phyloP scores from a whole-genome alignment of 2,113 vertebrate genomes.

The Irena cyanogastra region DNA sequence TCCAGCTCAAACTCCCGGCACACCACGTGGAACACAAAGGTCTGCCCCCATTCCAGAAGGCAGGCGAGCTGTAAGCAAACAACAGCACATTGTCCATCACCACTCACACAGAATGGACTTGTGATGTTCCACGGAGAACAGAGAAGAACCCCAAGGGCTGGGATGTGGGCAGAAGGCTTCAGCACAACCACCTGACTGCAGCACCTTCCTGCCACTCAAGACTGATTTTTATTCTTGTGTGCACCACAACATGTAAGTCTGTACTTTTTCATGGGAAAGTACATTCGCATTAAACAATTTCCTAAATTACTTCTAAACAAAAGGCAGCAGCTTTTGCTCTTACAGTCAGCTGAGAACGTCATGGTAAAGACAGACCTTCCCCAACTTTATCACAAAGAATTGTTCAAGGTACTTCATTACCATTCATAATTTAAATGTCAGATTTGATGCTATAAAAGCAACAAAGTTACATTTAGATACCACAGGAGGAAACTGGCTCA shows the following conservation, averaged over 20 bases:
- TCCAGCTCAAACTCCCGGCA: conserved; percentile 95
- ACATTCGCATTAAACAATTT: background rate
- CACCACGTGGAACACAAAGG: conserved; percentile 89
- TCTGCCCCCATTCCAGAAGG: conserved; percentile 91
- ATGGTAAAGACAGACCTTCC: background rate
- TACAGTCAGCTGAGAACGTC: background rate
- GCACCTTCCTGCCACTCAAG: background rate
- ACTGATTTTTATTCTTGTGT: background rate
- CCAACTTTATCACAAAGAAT: background rate
- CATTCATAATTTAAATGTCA: background rate
- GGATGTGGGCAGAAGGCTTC: background rate
- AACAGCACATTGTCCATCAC: background rate
- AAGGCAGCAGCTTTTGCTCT: background rate
- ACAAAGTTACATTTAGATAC: background rate
- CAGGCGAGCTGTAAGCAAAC: conserved; percentile 76
- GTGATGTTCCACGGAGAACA: background rate
- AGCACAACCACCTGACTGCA: background rate
- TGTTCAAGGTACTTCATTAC: background rate
- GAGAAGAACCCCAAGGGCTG: background rate
- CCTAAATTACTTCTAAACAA: background rate
- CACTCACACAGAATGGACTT: background rate
- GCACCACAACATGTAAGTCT: background rate
- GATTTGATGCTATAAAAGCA: background rate
- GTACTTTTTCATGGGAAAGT: background rate
- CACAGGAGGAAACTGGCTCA: background rate